A percentile compares a stretch with the other conserved stretches of the same genome.
Evolutionary conservation across 1,140 invertebrate genomes (phyloP).

Genomic region (Oncopodura yosiiana): DNA sequence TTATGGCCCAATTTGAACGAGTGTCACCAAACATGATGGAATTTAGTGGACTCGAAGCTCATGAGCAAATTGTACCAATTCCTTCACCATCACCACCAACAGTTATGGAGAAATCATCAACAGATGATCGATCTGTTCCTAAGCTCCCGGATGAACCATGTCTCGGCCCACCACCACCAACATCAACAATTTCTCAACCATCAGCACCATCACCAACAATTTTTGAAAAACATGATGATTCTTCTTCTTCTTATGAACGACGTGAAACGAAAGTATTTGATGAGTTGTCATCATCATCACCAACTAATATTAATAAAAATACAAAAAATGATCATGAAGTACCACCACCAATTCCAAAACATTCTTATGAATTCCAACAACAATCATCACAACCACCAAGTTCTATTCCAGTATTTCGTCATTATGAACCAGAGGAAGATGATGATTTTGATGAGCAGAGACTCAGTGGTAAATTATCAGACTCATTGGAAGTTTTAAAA

Average conservation of each 20-base stretch:
- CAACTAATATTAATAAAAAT: no score
- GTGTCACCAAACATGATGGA: slow-evolving; percentile 24
- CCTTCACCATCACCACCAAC: neutral
- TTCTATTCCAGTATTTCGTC: neutral
- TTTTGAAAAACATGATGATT: neutral
- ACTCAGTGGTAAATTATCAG: slow-evolving; percentile 23
- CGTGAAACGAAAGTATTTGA: slow-evolving; percentile 1
- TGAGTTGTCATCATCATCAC: no score
- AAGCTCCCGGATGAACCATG: slow-evolving; percentile 8
- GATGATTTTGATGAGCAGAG: slow-evolving; percentile 30
- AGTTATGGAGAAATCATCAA: neutral
- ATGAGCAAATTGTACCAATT: neutral
- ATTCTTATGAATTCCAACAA: slow-evolving; percentile 8
- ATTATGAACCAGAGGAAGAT: slow-evolving; percentile 8
- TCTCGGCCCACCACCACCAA: no score
- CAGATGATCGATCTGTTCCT: neutral
- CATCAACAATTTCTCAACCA: no score
- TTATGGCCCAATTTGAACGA: slow-evolving; percentile 15
- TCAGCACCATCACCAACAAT: neutral
- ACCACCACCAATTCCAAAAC: slow-evolving; percentile 26
- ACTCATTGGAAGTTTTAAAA: slow-evolving; percentile 30
- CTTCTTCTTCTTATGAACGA: slow-evolving; percentile 7
- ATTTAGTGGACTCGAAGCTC: slow-evolving; percentile 1
- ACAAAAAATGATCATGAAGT: slow-evolving; percentile 13
- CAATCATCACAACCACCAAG: neutral